Base-by-base conservation (phyloP, 1,140 invertebrate species). In the Drosophila saltans region DNA sequence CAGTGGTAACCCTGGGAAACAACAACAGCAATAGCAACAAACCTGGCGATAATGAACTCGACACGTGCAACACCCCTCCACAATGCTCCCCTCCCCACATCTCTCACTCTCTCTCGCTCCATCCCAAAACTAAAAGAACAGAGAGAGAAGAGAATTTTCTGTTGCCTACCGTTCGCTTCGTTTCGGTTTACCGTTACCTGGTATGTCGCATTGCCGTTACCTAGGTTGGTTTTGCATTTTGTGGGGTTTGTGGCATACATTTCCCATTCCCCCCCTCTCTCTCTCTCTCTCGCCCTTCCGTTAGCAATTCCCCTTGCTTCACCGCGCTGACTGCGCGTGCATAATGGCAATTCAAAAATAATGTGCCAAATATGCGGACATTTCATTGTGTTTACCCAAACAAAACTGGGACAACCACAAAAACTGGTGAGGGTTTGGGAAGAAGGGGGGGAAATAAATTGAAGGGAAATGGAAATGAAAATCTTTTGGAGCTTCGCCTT, bases 311-410 rank as follows among this genome's bases (percentile, higher is more conserved):
- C 72, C 58, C 65, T 58, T 71, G 78, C 59, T 89, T 83, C 71
- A 40, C 9, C 56, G 58, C 64, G 58, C 64, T 52, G 41, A n/a
- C 30, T 24, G 69, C 80, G 85, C 84, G 78, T 89, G 84, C 85
- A 89, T 84, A 89, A 84, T 79, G 78, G 81, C 84, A 89, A 89
- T 84, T 90, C 84, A 81, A 89, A 88, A 89, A 88, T 83, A 88
- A 88, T 89, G 78, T 89, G 84, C 84, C 81, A 81, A 88, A 88
- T 80, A 84, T 88, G 84, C 84, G 81, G 84, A 88, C 71, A 75
- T 88, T 89, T 78, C 71, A 89, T 83, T 89, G 83, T 88, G 83
- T 88, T 88, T 80, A 64, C 72, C 68, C 8, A 65, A 60, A 45
- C 39, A 59, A 56, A 72, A 72, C 69, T 76, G 60, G 70, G 55